Evolutionary conservation across 2,113 vertebrate species (phyloP), one percentile per base, ranked within the genome.

Genomic region (Cynoglossus semilaevis): DNA sequence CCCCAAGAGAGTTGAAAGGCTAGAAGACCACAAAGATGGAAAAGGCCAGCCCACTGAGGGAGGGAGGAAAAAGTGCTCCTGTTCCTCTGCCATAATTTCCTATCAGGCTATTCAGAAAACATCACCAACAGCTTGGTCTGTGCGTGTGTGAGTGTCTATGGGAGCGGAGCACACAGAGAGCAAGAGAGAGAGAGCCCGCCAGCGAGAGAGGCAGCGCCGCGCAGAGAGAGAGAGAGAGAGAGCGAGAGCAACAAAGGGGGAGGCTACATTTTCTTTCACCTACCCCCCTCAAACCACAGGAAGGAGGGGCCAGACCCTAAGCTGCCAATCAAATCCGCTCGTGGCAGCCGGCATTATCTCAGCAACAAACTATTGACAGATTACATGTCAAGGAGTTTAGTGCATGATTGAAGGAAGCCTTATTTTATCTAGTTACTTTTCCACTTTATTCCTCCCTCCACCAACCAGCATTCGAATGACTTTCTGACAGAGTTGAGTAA

Each of bases 291-390:
- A 90, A 89, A 89, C 82, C 88, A 85, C 85, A 79, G 79, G 88
- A 89, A 92, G 93, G 93, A 72, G 92, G 87, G 90, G 87, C 91
- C 88, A 86, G 82, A 83, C 76, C 82, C 77, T 67, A 82, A 87
- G 84, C 93, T 94, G 93, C 93, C 94, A 94, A 94, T 94, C 93
- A 93, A 90, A 90, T 88, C 84, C 82, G 86, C 91, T 90, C 85
- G 89, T 92, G 92, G 91, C 92, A 91, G 89, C 93, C 91, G 88
- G 91, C 90, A 91, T 91, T 91, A 91, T 92, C 90, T 90, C 84
- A 89, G 88, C 87, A 89, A 89, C 90, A 92, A 92, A 92, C 91
- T 92, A 91, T 92, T 92, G 91, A 92, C 91, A 92, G 89, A 91
- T 91, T 91, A 91, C 90, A 91, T 91, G 91, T 92, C 91, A 92